These are phyloP conservation scores for Micrastur ruficollis DNA, from an alignment of 2,797 vertebrate species.

Conservation along the genomic window DNA sequence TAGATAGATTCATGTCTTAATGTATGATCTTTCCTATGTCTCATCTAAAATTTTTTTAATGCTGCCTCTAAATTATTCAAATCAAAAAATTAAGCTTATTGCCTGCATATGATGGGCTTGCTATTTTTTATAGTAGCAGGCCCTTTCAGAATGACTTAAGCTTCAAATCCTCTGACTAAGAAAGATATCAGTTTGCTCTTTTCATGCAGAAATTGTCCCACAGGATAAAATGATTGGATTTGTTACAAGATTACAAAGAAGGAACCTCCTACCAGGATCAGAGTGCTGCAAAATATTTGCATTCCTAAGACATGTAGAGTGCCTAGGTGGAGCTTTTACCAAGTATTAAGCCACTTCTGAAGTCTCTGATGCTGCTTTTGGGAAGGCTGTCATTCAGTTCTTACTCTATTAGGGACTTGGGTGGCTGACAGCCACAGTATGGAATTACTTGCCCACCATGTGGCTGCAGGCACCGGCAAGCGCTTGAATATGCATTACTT, in stretches of 20 bases:
- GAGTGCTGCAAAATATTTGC: slow-evolving; percentile 10
- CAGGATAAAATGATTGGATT: background rate
- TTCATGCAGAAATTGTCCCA: background rate
- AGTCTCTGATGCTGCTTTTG: background rate
- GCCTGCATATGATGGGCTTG: background rate
- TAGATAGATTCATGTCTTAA: background rate
- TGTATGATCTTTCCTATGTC: accelerated
- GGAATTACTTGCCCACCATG: background rate
- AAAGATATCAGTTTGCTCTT: background rate
- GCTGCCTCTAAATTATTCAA: background rate
- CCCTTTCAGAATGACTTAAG: background rate
- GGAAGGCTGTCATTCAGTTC: background rate
- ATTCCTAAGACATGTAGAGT: background rate
- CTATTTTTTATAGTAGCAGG: background rate
- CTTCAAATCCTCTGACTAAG: background rate
- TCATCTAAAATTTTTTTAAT: background rate
- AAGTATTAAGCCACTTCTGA: background rate
- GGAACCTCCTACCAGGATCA: slow-evolving; percentile 5
- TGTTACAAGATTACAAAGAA: background rate
- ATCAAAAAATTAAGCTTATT: background rate
- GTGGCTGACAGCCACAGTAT: background rate
- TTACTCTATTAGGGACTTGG: background rate
- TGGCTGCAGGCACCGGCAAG: background rate
- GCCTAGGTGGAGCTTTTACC: slow-evolving; percentile 13
- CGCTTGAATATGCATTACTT: background rate